Evolutionary conservation across 2,888 invertebrate species (phyloP), one percentile per base, ranked within the genome.

Genomic region (Resseliella maxima): DNA sequence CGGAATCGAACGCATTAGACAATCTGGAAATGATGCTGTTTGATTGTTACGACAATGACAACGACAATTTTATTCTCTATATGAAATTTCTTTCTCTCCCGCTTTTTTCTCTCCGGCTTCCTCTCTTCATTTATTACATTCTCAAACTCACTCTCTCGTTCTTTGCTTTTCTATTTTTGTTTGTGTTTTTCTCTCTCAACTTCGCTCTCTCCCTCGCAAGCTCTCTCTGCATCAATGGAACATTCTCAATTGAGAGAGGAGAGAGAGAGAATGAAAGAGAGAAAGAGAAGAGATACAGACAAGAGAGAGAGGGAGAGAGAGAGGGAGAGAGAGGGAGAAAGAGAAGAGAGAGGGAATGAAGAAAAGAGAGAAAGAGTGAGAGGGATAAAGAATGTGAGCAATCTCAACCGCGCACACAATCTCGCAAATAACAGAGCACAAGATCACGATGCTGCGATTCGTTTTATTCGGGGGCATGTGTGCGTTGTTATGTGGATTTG

Each of bases 361-460:
- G n/a, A n/a, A n/a, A n/a, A n/a, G n/a, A n/a, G n/a, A n/a, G n/a
- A n/a, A n/a, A n/a, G n/a, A n/a, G n/a, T n/a, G n/a, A n/a, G 27
- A 72, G 3, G 10, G 18, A 24, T 8, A 24, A n/a, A 41, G 83
- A 41, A 85, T 38, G 41, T 24, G 41, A 24, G 83, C 38, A 41
- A 38, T 24, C 38, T 85, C n/a, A 38, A 24, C 38, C 41, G 41
- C 38, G 41, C 41, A 85, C 41, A 85, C 24, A 8, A 38, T 41
- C 41, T 38, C 41, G 38, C 24, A 6, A 1, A 31, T 15, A 72
- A 27, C 1, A 72, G 12, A 72, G n/a, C 18, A 3, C 72, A 72
- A 72, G 72, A 72, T 72, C 72, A 72, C 72, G 72, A 72, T 72
- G 72, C 31, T 72, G 31, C 31, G 46, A 50, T 50, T 72, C 72